phyloP scores from a whole-genome alignment of 2,113 vertebrate species.

The Seriola dumerili region DNA sequence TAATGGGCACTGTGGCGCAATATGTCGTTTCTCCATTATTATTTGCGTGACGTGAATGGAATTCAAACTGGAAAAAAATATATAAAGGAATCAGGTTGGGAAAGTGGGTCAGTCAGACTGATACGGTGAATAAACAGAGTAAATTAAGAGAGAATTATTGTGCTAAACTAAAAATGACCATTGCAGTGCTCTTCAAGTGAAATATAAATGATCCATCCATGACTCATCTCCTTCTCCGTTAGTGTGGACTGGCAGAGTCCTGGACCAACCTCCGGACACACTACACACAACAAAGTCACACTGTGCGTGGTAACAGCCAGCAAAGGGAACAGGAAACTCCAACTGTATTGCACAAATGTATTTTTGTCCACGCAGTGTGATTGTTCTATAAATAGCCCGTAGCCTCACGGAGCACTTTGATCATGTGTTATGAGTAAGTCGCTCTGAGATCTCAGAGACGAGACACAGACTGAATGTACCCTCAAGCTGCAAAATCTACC shows the following conservation, averaged over 20 bases:
- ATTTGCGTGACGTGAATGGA: background rate
- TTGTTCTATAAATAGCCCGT: constrained; percentile 67
- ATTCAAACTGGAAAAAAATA: background rate
- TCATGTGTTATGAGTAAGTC: constrained; percentile 52
- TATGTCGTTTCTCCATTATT: background rate
- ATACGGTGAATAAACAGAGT: background rate
- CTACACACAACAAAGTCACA: constrained; percentile 3
- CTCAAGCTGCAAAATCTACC: background rate
- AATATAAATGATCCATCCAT: constrained; percentile 23
- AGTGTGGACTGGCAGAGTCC: constrained; percentile 12
- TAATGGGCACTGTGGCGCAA: background rate
- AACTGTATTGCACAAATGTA: constrained; percentile 63
- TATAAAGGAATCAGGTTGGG: background rate
- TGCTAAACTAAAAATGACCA: background rate
- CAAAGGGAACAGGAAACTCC: constrained; percentile 69
- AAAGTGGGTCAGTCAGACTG: background rate
- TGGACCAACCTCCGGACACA: constrained; percentile 19
- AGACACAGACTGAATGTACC: constrained; percentile 5
- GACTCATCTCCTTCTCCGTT: constrained; percentile 37
- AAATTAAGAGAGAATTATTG: background rate
- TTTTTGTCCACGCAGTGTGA: constrained; percentile 64
- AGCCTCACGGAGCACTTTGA: constrained; percentile 52
- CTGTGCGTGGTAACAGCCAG: constrained; percentile 25
- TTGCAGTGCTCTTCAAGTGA: background rate
- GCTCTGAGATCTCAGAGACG: constrained; percentile 5